Conservation (phyloP, 2,888 invertebrate genomes). For the Axea sp. region DNA sequence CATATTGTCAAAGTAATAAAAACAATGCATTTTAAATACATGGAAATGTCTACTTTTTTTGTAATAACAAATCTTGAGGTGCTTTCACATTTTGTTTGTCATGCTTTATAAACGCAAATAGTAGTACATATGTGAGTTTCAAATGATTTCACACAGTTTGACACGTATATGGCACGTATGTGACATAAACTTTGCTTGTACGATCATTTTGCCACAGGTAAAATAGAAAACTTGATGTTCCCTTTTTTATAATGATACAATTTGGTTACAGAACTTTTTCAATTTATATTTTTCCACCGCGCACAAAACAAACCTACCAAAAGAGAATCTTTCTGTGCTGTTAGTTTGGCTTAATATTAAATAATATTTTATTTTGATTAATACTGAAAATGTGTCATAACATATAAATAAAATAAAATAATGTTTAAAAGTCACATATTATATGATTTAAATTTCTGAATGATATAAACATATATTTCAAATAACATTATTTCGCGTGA, state of each 20-base stretch:
- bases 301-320: too few species aligned
- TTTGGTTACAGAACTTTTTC: constrained; percentile 35
- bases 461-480: too few species aligned
- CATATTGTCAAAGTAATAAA: neutral
- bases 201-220: constrained; percentile 31
- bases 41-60: neutral
- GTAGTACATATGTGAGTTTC: constrained; percentile 27
- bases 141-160: constrained; percentile 31
- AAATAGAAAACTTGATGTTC: constrained; percentile 31
- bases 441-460: too few species aligned
- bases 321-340: neutral
- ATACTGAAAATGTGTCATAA: too few species aligned
- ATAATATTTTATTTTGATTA: constrained; percentile 12
- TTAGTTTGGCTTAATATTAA: constrained; percentile 1
- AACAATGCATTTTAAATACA: too few species aligned
- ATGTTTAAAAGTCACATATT: too few species aligned
- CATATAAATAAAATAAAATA: too few species aligned
- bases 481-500: too few species aligned
- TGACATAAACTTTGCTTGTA: constrained; percentile 37
- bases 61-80: neutral
- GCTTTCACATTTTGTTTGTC: constrained; percentile 5
- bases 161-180: constrained; percentile 32
- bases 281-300: constrained; percentile 11
- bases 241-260: constrained; percentile 22
- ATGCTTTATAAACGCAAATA: constrained; percentile 28